Percentiles rank a stretch among this genome's conserved stretches.
Evolutionary conservation across 1,140 invertebrate genomes (phyloP).

Genomic region (Rhopalosiphum padi): DNA sequence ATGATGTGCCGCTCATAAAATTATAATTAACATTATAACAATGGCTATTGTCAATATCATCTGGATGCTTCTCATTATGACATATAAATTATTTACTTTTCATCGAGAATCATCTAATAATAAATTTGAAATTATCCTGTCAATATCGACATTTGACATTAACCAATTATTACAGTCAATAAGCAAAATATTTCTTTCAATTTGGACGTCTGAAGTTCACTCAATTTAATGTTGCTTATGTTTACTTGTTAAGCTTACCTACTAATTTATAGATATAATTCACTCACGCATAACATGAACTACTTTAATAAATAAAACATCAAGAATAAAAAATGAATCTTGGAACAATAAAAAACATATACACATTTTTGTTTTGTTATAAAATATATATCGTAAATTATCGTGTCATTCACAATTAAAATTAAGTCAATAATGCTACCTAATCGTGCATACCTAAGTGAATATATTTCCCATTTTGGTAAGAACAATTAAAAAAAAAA

Average conservation of each 20-base stretch:
- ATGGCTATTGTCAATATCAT: not conserved
- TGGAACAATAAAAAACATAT: not conserved
- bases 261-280: not conserved
- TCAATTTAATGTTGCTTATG: not conserved
- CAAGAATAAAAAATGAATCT: not conserved
- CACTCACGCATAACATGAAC: not conserved
- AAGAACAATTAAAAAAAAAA: not conserved
- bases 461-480: not conserved
- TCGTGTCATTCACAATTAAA: not conserved
- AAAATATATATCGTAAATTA: not conserved
- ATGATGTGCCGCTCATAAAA: not conserved
- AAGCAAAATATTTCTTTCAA: not conserved
- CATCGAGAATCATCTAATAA: not conserved
- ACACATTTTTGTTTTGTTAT: not conserved
- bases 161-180: constrained; percentile 12
- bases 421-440: not conserved
- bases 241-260: not conserved
- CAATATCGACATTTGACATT: constrained; percentile 22
- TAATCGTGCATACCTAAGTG: not conserved
- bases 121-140: constrained; percentile 32
- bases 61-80: not conserved
- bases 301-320: not conserved
- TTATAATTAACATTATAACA: constrained; percentile 20
- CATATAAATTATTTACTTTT: constrained; percentile 14
- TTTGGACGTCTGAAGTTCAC: not conserved